Conservation (phyloP, 2,113 vertebrate genomes). For the Alouatta palliata region DNA sequence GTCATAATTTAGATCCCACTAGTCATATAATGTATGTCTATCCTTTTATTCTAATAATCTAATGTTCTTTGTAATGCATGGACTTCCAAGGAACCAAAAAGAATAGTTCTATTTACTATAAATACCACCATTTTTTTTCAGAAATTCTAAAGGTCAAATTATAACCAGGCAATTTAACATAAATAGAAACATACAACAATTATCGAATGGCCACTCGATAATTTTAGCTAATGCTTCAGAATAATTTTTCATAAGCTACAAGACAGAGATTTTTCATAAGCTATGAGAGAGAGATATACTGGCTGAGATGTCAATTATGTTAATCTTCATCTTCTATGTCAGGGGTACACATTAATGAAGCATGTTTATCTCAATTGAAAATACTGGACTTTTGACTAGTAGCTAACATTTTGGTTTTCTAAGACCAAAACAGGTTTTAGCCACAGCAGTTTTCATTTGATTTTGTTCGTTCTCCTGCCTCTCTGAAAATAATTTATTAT, state of each 20-base stretch:
- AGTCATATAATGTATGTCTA: background rate
- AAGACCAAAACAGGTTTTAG: slow-evolving; percentile 56
- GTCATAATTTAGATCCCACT: background rate
- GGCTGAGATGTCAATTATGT: background rate
- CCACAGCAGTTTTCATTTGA: slow-evolving; percentile 54
- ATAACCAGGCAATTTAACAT: background rate
- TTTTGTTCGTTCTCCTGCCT: slow-evolving; percentile 30
- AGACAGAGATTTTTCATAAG: background rate
- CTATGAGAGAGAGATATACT: no score
- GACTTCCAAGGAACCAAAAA: background rate
- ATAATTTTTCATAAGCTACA: background rate
- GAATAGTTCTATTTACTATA: background rate
- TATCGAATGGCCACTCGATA: background rate
- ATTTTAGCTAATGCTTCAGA: background rate
- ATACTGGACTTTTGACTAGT: background rate
- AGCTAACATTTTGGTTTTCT: background rate
- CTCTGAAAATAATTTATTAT: slow-evolving; percentile 82
- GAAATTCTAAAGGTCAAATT: slow-evolving; percentile 38
- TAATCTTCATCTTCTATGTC: background rate
- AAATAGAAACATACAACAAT: background rate
- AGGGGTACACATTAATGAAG: background rate
- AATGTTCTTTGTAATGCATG: background rate
- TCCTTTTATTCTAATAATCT: background rate
- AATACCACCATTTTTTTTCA: background rate
- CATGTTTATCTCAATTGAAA: background rate